A percentile compares a stretch with the other conserved stretches of the same genome.
phyloP scores from a whole-genome alignment of 1,140 invertebrate genomes.

The Monochamus saltuarius region DNA sequence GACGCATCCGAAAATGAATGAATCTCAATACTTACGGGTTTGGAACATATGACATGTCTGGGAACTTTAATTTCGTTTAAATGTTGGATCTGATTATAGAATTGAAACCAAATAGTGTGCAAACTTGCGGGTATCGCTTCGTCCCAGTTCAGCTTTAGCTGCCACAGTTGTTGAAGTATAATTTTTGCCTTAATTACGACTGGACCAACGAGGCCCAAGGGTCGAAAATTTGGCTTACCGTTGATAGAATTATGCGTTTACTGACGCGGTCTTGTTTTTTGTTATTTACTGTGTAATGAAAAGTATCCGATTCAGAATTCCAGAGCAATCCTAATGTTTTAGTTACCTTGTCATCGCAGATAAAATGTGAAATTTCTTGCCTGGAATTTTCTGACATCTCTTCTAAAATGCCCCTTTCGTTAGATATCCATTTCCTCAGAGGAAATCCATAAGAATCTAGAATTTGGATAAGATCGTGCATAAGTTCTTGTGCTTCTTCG shows the following conservation, averaged over 20 bases:
- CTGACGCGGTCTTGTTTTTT: background rate
- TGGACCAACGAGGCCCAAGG: constrained; percentile 9
- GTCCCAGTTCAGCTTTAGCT: constrained; percentile 7
- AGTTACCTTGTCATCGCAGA: constrained; percentile 20
- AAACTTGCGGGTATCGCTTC: background rate
- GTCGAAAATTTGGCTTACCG: constrained; percentile 4
- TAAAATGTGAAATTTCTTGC: constrained; percentile 15
- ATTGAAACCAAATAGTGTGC: background rate
- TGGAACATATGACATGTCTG: background rate
- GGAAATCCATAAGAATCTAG: constrained; percentile 30
- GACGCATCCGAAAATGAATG: constrained; percentile 1
- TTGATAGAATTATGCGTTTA: constrained; percentile 8
- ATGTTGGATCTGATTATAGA: background rate
- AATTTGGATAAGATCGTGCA: constrained; percentile 28
- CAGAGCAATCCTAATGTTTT: constrained; percentile 34
- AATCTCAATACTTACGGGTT: background rate
- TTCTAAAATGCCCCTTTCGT: constrained; percentile 12
- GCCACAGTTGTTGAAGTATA: background rate
- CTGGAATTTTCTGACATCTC: background rate
- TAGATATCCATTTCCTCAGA: constrained; percentile 40
- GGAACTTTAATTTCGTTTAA: background rate
- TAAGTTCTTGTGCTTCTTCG: constrained; percentile 20
- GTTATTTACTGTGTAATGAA: no score
- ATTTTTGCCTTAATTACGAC: constrained; percentile 5
- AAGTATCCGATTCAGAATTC: constrained; percentile 2